Evolutionary conservation across 2,797 vertebrate species (phyloP), one percentile per base, ranked within the genome.

Genomic region (Ambastaia sidthimunki): DNA sequence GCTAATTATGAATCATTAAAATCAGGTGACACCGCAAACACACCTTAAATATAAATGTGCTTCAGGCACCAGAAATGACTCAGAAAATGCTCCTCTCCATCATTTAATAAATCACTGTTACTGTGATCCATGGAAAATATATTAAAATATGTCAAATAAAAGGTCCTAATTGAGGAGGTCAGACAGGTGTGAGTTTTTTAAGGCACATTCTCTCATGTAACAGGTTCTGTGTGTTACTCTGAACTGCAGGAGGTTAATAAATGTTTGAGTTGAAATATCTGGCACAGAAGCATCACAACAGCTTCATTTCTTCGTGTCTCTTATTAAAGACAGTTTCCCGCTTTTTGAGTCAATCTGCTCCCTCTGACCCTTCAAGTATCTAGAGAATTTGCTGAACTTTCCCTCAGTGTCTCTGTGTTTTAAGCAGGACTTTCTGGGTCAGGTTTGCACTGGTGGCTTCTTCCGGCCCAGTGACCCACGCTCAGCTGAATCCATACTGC

Each of bases 261-360:
- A 52, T 23, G 25, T 28, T 28, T 23, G 59, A 28, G 59, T 3
- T 12, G 59, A 62, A 28, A 62, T 28, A 23, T 62, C 23, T 62
- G 23, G 7, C 3, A 11, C 9, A 28, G 3, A 28, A 62, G 15
- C 59, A 16, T 23, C 59, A 9, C 9, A 19, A 21, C n/a, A n/a
- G 7, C 52, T 55, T 11, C 0, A n/a, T 10, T 55, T 90, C 89
- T 89, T 91, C 90, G 88, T 87, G 91, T 92, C 92, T 91, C 91
- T 92, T 90, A 90, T 92, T 93, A 93, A 90, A 89, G 90, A 91
- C 90, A 91, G 89, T 88, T 86, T 84, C 87, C 90, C 74, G 90
- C 91, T 89, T 89, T 86, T 86, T 84, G 89, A 91, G 89, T 92
- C 90, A 88, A 89, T 86, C 88, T 86, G 88, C 89, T 90, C 87